Base-by-base conservation (phyloP, 2,888 invertebrate genomes). In the Eucriotettix oculatus region DNA sequence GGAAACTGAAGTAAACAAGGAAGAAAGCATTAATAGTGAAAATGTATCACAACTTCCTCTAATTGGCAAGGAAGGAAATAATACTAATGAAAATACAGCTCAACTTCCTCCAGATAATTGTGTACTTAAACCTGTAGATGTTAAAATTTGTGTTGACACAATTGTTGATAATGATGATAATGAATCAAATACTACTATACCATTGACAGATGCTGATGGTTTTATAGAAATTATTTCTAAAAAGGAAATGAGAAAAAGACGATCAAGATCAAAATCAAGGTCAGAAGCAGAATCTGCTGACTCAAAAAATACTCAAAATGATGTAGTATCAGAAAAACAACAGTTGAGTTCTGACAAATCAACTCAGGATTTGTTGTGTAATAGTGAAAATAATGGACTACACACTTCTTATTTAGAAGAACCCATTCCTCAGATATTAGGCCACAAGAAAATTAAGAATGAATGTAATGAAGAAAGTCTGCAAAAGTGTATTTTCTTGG, bases 151-250 rank as follows among this genome's bases (percentile, higher is more conserved):
- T 52, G n/a, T 52, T n/a, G n/a, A 52, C 12, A 29, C 29, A 29
- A 29, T 29, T 29, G 7, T 29, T 29, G 29, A 29, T 29, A 7
- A 29, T 48, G 48, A 72, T 43, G 66, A 71, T 56, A 66, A 69
- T 52, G 67, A 68, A 10, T 67, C 69, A 63, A 63, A 66, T 12
- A 68, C 69, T 40, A 68, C 70, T 0, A 68, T 70, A 42, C 71
- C 71, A 64, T 68, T 69, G 59, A 68, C 69, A 42, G 76, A 73
- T 63, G 67, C 71, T 14, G 74, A 77, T 65, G 78, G 76, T 56
- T 78, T 78, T 65, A 72, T 76, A 61, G 77, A 78, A 68, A 74
- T 72, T 58, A 67, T 77, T 10, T 75, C 75, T 17, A 74, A 74
- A 66, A 75, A 73, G 65, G 75, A 75, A 64, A 70, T 73, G 58